Evolutionary conservation across 1,140 invertebrate species (phyloP).

Genomic region (Caenorhabditis remanei): DNA sequence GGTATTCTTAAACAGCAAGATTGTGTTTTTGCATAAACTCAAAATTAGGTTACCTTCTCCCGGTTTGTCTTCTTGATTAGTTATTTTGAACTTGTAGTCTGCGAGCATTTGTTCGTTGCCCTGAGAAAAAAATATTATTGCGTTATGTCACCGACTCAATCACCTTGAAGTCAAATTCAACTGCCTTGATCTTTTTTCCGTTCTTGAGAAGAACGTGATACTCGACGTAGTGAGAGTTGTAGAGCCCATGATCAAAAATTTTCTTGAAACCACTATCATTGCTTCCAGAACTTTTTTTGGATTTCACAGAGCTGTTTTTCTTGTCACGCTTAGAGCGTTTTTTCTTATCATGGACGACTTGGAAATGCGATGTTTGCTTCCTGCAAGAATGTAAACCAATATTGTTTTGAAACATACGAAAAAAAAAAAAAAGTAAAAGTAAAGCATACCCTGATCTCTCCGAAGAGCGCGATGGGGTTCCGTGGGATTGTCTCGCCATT

Average conservation of each 20-base stretch:
- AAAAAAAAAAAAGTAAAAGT: too few relatives aligned
- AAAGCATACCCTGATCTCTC: neutral
- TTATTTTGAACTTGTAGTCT: constrained; percentile 16
- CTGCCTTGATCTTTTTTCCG: constrained; percentile 10
- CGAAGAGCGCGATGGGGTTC: neutral
- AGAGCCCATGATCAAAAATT: neutral
- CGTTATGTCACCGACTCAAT: too few relatives aligned
- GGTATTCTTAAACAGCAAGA: neutral
- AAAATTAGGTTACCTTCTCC: neutral
- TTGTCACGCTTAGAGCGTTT: neutral
- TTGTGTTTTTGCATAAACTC: neutral
- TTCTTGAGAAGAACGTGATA: neutral
- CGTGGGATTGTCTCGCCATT: constrained; percentile 3
- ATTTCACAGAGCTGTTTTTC: neutral
- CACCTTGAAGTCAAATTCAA: constrained; percentile 11
- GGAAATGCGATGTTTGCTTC: neutral
- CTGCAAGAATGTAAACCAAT: neutral
- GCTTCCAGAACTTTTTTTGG: neutral
- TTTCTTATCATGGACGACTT: neutral
- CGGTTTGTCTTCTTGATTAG: neutral
- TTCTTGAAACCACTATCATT: neutral
- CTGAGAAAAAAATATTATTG: neutral
- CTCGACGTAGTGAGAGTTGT: constrained; percentile 32
- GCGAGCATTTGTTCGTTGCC: neutral
- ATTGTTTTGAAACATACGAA: neutral